phyloP scores from a whole-genome alignment of 2,888 invertebrate genomes.

The Tanytarsus gracilentus region DNA sequence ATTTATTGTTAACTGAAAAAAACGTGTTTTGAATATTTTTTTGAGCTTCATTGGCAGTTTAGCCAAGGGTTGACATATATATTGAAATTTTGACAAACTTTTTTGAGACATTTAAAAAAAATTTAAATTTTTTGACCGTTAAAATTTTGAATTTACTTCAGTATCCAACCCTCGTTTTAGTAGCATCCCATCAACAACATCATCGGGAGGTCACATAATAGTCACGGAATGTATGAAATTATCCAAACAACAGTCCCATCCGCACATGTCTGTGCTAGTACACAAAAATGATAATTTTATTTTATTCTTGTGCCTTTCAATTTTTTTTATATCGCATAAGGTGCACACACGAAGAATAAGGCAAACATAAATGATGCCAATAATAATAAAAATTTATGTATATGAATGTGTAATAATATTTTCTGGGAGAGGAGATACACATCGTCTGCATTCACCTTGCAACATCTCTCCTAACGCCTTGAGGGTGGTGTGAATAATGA shows the following conservation, averaged over 20 bases:
- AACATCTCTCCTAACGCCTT: background rate
- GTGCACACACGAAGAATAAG: background rate
- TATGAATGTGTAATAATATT: background rate
- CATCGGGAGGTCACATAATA: too few relatives aligned
- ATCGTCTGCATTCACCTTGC: background rate
- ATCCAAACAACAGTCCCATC: constrained; percentile 9
- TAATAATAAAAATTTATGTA: constrained; percentile 19
- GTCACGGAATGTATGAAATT: background rate
- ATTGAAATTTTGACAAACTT: background rate
- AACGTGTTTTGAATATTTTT: constrained; percentile 28
- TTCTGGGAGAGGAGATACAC: background rate
- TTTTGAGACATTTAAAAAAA: too few relatives aligned
- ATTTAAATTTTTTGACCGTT: too few relatives aligned
- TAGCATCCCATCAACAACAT: too few relatives aligned
- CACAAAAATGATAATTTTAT: constrained; percentile 15
- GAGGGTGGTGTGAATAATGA: too few relatives aligned
- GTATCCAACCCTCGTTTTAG: too few relatives aligned
- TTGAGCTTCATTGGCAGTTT: background rate
- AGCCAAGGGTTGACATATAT: background rate
- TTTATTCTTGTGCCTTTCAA: too few relatives aligned
- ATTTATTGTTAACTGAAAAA: constrained; percentile 29
- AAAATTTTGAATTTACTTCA: too few relatives aligned
- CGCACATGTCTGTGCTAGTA: constrained; percentile 2
- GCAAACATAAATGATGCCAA: constrained; percentile 14
- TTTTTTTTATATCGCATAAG: too few relatives aligned